Conservation (phyloP, 2,888 invertebrate species). For the Torymus aiolomorphi region DNA sequence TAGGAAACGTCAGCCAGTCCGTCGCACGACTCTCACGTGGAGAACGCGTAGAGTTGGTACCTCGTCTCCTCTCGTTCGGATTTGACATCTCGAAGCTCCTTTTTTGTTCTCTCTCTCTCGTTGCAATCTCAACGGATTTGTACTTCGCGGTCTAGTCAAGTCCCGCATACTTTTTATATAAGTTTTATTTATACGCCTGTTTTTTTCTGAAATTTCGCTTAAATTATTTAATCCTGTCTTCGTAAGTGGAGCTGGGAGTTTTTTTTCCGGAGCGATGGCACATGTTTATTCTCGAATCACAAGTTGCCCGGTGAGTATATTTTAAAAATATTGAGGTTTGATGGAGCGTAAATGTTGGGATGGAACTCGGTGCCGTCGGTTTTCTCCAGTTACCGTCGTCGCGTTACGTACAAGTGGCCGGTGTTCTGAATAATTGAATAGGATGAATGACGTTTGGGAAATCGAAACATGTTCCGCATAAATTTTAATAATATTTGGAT, state of each 20-base stretch:
- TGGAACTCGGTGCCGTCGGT: too few species aligned
- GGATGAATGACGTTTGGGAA: slow-evolving; percentile 1
- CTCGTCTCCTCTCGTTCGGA: background rate
- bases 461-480: slow-evolving; percentile 4
- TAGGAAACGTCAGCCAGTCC: slow-evolving; percentile 20
- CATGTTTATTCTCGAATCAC: slow-evolving; percentile 45
- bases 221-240: too few species aligned
- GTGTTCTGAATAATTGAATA: background rate
- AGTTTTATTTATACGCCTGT: too few species aligned
- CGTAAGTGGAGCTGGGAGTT: background rate
- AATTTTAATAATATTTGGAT: background rate
- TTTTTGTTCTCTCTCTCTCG: too few species aligned
- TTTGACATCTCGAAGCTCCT: background rate
- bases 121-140: too few species aligned
- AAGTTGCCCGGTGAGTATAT: slow-evolving; percentile 17
- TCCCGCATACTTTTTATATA: too few species aligned
- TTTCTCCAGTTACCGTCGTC: background rate
- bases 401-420: background rate
- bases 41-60: slow-evolving; percentile 48
- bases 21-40: slow-evolving; percentile 41
- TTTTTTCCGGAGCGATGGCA: slow-evolving; percentile 19
- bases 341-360: too few species aligned
- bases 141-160: too few species aligned
- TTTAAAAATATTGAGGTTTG: too few species aligned
- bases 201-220: too few species aligned